These are phyloP conservation scores for Meteorus sp. DNA, from an alignment of 1,140 invertebrate species.

Conservation along the genomic window DNA sequence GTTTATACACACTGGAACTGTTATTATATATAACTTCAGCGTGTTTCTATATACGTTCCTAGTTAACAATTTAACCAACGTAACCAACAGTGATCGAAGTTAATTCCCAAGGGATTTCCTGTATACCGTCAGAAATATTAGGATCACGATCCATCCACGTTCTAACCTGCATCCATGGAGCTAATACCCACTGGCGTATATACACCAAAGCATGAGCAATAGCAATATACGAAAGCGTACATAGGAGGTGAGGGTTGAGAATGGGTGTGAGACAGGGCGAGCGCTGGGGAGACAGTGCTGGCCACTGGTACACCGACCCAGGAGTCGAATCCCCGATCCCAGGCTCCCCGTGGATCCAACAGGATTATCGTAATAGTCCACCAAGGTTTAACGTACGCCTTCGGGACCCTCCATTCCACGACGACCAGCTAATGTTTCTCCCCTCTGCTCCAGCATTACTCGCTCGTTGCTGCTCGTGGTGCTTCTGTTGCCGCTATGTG, in stretches of 20 bases:
- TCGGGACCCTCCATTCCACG: conserved; percentile 18
- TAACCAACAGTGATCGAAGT: no score
- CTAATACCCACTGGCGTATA: background rate
- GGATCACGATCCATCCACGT: conserved; percentile 23
- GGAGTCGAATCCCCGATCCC: conserved; percentile 16
- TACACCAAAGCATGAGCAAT: background rate
- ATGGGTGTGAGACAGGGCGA: no score
- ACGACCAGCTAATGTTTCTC: conserved; percentile 6
- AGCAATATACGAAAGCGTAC: background rate
- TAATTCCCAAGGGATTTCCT: no score
- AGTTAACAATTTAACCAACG: no score
- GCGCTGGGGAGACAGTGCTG: background rate
- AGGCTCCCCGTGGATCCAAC: conserved; percentile 36
- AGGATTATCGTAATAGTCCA: conserved; percentile 46
- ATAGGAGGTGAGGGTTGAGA: no score
- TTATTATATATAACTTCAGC: no score
- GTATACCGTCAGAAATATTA: conserved; percentile 20
- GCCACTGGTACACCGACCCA: conserved; percentile 23
- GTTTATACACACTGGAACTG: no score
- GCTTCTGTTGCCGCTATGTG: background rate
- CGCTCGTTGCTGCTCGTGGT: no score
- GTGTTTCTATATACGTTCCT: no score
- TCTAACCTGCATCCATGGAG: background rate
- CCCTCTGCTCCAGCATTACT: background rate
- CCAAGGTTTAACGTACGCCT: conserved; percentile 38